Conservation (phyloP, 2,113 vertebrate species). For the Panthera leo region DNA sequence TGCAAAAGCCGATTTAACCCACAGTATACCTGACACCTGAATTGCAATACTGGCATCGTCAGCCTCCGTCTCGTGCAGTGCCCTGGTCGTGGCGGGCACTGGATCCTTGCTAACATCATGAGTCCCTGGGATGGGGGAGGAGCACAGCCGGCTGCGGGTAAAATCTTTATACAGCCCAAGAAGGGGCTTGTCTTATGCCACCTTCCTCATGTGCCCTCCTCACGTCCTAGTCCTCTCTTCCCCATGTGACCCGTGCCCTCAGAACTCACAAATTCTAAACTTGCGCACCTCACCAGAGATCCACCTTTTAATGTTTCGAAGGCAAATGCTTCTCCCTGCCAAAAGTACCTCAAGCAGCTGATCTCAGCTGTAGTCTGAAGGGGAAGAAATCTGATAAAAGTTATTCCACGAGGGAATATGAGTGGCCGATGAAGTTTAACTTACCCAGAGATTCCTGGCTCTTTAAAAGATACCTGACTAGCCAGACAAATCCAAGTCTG, state of each 20-base stretch:
- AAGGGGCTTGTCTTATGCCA: not conserved
- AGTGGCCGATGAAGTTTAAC: not conserved
- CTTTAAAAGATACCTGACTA: not conserved
- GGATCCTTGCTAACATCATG: accelerated
- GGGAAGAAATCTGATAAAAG: not conserved
- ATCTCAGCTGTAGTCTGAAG: not conserved
- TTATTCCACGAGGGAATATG: not conserved
- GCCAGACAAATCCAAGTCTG: not conserved
- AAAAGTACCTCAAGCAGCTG: not conserved
- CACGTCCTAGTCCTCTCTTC: not conserved
- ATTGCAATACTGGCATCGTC: accelerated
- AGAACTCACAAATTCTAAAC: not conserved
- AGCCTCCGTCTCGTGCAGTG: accelerated
- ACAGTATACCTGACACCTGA: not conserved
- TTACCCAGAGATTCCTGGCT: not conserved
- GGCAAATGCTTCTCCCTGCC: not conserved
- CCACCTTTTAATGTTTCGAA: not conserved
- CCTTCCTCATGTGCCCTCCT: not conserved
- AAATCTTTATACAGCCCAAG: not conserved
- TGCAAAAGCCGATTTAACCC: not conserved
- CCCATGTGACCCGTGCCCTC: not conserved
- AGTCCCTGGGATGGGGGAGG: not conserved
- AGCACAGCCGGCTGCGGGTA: not conserved
- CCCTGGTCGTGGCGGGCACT: accelerated
- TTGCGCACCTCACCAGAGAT: not conserved